Conservation (phyloP, 2,113 vertebrate species). For the Octodon degus region DNA sequence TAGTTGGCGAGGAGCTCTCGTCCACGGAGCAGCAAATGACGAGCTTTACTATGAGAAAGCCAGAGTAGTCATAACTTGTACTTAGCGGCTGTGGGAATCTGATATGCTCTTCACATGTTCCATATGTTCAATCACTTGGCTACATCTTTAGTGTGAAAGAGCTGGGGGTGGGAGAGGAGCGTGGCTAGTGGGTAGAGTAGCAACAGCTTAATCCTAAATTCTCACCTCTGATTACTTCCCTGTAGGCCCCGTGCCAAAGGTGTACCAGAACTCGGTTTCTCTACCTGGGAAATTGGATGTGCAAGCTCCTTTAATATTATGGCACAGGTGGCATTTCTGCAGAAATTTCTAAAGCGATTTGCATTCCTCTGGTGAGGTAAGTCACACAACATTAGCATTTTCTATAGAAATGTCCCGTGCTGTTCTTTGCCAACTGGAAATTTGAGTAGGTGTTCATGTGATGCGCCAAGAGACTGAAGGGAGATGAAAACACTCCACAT, state of each 20-base stretch:
- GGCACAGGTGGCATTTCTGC: slow-evolving; percentile 53
- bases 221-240: slow-evolving; percentile 19
- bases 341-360: slow-evolving; percentile 67
- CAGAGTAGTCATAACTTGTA: slow-evolving; percentile 74
- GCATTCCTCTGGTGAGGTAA: slow-evolving; percentile 75
- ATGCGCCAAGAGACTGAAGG: slow-evolving; percentile 79
- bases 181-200: slow-evolving; percentile 66
- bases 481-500: slow-evolving; percentile 78
- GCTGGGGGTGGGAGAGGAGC: slow-evolving; percentile 65
- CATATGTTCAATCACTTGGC: slow-evolving; percentile 78
- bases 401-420: slow-evolving; percentile 79
- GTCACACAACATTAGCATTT: slow-evolving; percentile 78
- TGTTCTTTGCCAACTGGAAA: slow-evolving; percentile 81
- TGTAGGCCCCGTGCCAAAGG: neutral
- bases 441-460: slow-evolving; percentile 81
- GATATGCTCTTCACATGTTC: slow-evolving; percentile 69
- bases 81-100: slow-evolving; percentile 70
- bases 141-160: slow-evolving; percentile 78
- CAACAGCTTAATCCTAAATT: slow-evolving; percentile 50
- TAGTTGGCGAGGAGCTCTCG: slow-evolving; percentile 75
- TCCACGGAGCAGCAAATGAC: slow-evolving; percentile 82
- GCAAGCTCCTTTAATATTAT: neutral
- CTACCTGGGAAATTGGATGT: neutral
- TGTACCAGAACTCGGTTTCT: neutral
- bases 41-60: slow-evolving; percentile 78